Evolutionary conservation across 1,140 invertebrate species (phyloP), one percentile per base, ranked within the genome.

Genomic region (Pinna nobilis): DNA sequence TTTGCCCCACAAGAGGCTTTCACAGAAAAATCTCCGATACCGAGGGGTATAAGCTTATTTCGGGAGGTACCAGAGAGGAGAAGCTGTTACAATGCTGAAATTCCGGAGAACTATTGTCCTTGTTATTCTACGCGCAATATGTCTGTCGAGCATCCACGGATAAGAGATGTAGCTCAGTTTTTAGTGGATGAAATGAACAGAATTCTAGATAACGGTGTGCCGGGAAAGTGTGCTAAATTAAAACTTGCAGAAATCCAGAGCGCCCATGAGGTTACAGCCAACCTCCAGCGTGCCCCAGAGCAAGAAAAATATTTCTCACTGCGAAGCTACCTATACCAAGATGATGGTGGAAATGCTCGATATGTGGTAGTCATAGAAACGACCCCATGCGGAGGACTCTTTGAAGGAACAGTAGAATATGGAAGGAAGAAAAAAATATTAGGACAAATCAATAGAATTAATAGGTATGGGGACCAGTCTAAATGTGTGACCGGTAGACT

Each of bases 51-150:
- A 0, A 90, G 86, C 35, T 70, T 91, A 0, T 87, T 90, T 49
- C 68, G 79, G 41, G 76, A 83, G 69, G 87, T 90, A 51, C 88
- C 90, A 0, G 11, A 65, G 11, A 77, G 81, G 25, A 70, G 90
- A 50, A 86, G 85, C 1, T 91, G 90, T 75, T 66, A 82, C 23
- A 57, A 82, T 20, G 89, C 90, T 0, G 76, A 78, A 18, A 87
- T 91, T 47, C 82, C 87, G 0, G 82, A 87, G 47, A 88, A 90
- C 63, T 90, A 85, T 80, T 91, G 90, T 71, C 81, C 88, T 13
- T 91, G 90, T 80, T 83, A 90, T 30, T 23, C 61, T 15, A 28
- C 35, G 18, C 74, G 71, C 11, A 25, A 41, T 2, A 28, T 77
- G 2, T 50, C 66, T 30, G 61, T 37, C 35, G 44, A 67, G 5